These are phyloP conservation scores for Anarhynchus alexandrinus DNA, from an alignment of 2,113 vertebrate genomes.

Conservation along the genomic window DNA sequence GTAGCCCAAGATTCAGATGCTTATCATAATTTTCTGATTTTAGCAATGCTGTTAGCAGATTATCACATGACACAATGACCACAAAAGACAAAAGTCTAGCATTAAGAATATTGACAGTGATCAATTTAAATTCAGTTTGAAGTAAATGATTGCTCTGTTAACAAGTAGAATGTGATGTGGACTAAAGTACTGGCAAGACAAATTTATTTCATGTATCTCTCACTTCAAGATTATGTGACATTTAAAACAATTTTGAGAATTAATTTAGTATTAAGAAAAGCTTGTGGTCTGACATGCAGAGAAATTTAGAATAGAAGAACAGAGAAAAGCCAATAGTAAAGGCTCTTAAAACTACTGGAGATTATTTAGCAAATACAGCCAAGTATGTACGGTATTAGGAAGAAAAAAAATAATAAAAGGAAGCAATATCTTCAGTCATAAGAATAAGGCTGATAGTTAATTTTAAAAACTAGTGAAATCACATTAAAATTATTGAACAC, in stretches of 20 bases:
- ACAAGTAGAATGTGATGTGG: background rate
- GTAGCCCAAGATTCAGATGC: background rate
- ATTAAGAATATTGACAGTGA: background rate
- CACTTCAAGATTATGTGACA: background rate
- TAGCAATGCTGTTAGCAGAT: background rate
- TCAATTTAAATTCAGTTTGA: background rate
- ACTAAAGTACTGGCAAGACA: background rate
- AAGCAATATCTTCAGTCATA: background rate
- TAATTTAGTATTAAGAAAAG: background rate
- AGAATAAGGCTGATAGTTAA: background rate
- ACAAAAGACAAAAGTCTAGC: background rate
- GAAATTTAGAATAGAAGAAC: slow-evolving; percentile 17
- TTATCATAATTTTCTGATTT: slow-evolving; percentile 38
- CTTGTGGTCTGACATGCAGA: background rate
- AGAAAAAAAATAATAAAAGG: background rate
- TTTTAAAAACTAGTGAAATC: background rate
- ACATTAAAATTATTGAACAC: background rate
- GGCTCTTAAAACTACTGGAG: slow-evolving; percentile 4
- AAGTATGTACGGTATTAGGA: background rate
- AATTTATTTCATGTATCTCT: background rate
- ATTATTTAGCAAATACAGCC: background rate
- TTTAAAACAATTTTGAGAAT: background rate
- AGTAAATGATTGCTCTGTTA: background rate
- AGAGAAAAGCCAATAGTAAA: background rate
- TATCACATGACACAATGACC: background rate